Evolutionary conservation across 2,797 vertebrate species (phyloP).

Genomic region (Sebastes hubbsi): DNA sequence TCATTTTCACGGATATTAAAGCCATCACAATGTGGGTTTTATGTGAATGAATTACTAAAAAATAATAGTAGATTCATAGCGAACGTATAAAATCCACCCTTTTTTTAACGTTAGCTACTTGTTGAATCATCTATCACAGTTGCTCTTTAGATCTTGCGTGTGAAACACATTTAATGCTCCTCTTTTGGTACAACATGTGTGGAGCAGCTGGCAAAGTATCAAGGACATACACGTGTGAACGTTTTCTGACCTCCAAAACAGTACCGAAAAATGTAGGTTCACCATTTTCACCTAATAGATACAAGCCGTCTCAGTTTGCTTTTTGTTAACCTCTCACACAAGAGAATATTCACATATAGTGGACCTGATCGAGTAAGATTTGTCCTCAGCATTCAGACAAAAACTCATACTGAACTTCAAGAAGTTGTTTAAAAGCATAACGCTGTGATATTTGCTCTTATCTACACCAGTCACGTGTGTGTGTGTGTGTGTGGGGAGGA

Average conservation of each 20-base stretch:
- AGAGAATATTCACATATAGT: background rate
- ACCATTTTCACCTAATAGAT: slow-evolving; percentile 54
- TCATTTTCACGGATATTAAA: background rate
- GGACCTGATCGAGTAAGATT: background rate
- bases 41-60: background rate
- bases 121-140: background rate
- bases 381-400: slow-evolving; percentile 12
- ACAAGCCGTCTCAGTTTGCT: slow-evolving; percentile 42
- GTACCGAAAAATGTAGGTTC: slow-evolving; percentile 47
- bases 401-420: slow-evolving; percentile 1
- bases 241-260: slow-evolving; percentile 60
- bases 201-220: slow-evolving; percentile 66
- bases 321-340: slow-evolving; percentile 20
- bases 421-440: background rate
- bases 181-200: slow-evolving; percentile 64
- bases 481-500: background rate
- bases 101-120: background rate
- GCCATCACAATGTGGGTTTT: background rate
- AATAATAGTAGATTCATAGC: background rate
- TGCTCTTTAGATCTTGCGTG: background rate
- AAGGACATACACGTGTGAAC: slow-evolving; percentile 63
- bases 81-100: background rate
- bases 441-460: background rate
- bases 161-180: slow-evolving; percentile 25
- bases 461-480: slow-evolving; percentile 5